Conservation (phyloP, 2,888 invertebrate genomes). For the Epinotia nisella region DNA sequence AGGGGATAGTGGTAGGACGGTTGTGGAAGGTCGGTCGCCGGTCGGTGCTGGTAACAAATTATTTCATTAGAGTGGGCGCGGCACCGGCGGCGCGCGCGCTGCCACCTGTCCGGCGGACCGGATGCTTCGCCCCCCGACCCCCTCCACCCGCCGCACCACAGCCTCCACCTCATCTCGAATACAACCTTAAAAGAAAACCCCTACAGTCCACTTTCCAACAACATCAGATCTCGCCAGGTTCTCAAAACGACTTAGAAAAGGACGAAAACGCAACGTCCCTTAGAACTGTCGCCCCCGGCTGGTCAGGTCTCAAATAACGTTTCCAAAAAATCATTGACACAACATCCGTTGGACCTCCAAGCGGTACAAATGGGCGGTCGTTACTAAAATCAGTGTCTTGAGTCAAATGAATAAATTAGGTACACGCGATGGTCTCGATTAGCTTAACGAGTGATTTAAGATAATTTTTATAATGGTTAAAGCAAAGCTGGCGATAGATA, state of each 20-base stretch:
- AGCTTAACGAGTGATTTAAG: constrained; percentile 15
- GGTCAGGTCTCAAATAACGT: constrained; percentile 57
- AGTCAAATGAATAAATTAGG: constrained; percentile 56
- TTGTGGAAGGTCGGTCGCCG: constrained; percentile 79
- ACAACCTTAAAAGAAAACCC: constrained; percentile 34
- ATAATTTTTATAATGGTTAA: constrained; percentile 18
- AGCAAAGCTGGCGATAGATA: constrained; percentile 10
- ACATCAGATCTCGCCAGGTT: constrained; percentile 20
- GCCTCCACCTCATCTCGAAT: constrained; percentile 31
- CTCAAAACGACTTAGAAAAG: constrained; percentile 47
- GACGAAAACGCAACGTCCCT: constrained; percentile 49
- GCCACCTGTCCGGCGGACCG: constrained; percentile 80
- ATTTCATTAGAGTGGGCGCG: constrained; percentile 78
- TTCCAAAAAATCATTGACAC: constrained; percentile 58
- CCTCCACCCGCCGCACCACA: constrained; percentile 48
- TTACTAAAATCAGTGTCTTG: constrained; percentile 54
- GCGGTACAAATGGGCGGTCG: constrained; percentile 57
- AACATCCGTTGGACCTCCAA: constrained; percentile 59
- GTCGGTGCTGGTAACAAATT: constrained; percentile 69
- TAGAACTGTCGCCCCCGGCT: constrained; percentile 58
- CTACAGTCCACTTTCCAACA: constrained; percentile 1
- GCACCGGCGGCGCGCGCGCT: constrained; percentile 59
- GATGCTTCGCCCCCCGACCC: constrained; percentile 68
- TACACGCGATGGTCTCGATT: constrained; percentile 56
- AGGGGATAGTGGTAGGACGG: constrained; percentile 64